Evolutionary conservation across 1,140 invertebrate species (phyloP).

Genomic region (Panonychus citri): DNA sequence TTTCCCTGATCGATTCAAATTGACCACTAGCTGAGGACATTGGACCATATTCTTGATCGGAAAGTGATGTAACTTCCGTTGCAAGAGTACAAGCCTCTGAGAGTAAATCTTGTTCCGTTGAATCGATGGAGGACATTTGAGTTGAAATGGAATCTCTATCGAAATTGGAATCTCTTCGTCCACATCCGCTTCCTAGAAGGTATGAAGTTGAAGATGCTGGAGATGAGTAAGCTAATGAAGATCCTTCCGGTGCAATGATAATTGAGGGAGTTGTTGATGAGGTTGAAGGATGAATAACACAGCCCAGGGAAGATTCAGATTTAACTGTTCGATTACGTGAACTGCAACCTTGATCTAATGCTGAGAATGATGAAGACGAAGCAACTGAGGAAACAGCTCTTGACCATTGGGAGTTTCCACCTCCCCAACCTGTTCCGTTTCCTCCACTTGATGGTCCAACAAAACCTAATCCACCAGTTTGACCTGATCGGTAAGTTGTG

Average conservation of each 20-base stretch:
- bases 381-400: not conserved
- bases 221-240: not conserved
- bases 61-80: slow-evolving; percentile 10
- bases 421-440: not conserved
- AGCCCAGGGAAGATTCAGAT: slow-evolving; percentile 2
- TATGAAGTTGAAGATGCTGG: not conserved
- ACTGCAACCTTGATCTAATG: no score
- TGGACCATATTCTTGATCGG: not conserved
- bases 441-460: not conserved
- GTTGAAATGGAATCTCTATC: not conserved
- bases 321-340: no score
- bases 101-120: slow-evolving; percentile 3
- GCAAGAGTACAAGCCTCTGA: slow-evolving; percentile 8
- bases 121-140: slow-evolving; percentile 7
- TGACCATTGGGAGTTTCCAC: no score
- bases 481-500: not conserved
- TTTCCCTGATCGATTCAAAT: not conserved
- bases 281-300: not conserved
- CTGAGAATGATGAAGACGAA: not conserved
- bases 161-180: not conserved
- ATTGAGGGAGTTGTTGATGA: slow-evolving; percentile 3
- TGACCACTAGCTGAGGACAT: not conserved
- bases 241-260: not conserved
- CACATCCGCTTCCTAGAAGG: not conserved
- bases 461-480: not conserved